phyloP scores from a whole-genome alignment of 2,888 invertebrate genomes.

The Pardosa pseudoannulata region DNA sequence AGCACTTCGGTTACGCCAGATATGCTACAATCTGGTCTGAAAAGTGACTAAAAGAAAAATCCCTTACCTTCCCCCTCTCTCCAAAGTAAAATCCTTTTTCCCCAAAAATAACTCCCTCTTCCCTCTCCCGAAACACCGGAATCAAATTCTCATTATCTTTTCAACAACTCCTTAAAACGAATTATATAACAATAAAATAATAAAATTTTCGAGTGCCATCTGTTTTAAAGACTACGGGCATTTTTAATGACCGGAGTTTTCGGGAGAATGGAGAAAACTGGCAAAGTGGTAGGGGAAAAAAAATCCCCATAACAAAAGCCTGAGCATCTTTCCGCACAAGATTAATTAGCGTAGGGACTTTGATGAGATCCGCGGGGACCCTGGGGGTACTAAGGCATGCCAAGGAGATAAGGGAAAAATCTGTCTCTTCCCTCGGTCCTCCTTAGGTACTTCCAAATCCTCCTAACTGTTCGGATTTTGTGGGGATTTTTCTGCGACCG shows the following conservation, averaged over 20 bases:
- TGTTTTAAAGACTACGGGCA: not conserved
- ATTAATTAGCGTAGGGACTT: conserved; percentile 17
- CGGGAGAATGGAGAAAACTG: not conserved
- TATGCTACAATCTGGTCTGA: too few species aligned
- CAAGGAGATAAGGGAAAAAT: too few species aligned
- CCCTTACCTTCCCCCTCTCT: too few species aligned
- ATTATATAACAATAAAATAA: conserved; percentile 7
- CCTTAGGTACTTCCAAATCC: not conserved
- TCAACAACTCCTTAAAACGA: conserved; percentile 14
- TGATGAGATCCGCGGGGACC: conserved; percentile 5
- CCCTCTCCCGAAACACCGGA: not conserved
- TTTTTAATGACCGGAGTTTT: conserved; percentile 7
- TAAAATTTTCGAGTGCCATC: conserved; percentile 1
- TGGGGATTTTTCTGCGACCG: not conserved
- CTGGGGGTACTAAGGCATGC: too few species aligned
- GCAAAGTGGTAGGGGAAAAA: not conserved
- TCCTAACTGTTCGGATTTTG: not conserved
- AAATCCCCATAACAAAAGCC: not conserved
- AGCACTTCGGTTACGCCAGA: too few species aligned
- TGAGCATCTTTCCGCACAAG: not conserved
- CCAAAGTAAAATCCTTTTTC: not conserved
- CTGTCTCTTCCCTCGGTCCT: too few species aligned
- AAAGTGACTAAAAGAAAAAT: too few species aligned
- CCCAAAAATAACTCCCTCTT: not conserved
- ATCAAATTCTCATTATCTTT: conserved; percentile 17